Base-by-base conservation (phyloP, 2,888 invertebrate genomes). In the Epirrhoe tristata region DNA sequence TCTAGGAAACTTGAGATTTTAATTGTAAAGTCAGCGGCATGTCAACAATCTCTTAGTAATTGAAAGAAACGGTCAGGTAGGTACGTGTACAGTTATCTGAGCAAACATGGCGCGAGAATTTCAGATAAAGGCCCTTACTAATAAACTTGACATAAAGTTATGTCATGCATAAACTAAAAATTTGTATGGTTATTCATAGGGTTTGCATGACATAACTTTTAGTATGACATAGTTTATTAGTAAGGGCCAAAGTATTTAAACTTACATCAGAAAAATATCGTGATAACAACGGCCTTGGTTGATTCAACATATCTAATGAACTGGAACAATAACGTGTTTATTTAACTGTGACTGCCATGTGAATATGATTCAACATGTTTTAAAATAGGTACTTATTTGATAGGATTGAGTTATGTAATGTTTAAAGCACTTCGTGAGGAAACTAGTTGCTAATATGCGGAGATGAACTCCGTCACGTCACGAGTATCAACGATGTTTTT, bases 41-140 rank as follows among this genome's bases (percentile, higher is more conserved):
- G 51, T 60, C 51, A 65, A 65, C 59, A 43, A 32, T 31, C 54
- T 14, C 31, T 10, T n/a, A 59, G 12, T 8, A 50, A 51, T 50
- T 36, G 14, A 16, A 51, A 52, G 32, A 16, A 17, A 7, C 46
- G n/a, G 6, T 0, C 6, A 12, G 12, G 6, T 6, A 39, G 12
- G 39, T 39, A 39, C 39, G 6, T 36, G n/a, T 24, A 36, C 36
- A 36, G 36, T 5, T 48, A 39, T 48, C 54, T 32, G 72, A 76
- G 74, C 77, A 72, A 76, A 74, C 74, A 74, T 84, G 77, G 79
- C 84, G 83, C 84, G 85, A 83, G 85, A 84, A 81, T 77, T 78
- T 79, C 76, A 78, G 82, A 83, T 85, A 83, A 83, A n/a, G n/a
- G n/a, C n/a, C n/a, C n/a, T n/a, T n/a, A n/a, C n/a, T n/a, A n/a